phyloP scores from a whole-genome alignment of 2,797 vertebrate genomes.

The Heteromormyrus szaboi region DNA sequence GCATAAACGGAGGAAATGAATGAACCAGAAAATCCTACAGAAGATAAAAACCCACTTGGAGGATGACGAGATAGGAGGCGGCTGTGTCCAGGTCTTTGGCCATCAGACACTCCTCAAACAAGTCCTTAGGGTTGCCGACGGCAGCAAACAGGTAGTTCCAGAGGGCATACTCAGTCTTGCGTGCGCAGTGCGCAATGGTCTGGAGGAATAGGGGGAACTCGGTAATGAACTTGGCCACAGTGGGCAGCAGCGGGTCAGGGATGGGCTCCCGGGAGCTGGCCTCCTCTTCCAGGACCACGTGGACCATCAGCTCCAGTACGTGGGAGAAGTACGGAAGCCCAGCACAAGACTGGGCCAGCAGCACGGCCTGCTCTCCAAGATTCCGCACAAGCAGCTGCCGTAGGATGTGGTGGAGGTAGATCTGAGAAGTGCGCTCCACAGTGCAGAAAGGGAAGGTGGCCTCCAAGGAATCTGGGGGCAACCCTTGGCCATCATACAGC shows the following conservation, averaged over 20 bases:
- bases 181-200: constrained; percentile 94
- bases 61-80: constrained; percentile 93
- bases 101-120: constrained; percentile 97
- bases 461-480: constrained; percentile 75
- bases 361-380: constrained; percentile 92
- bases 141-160: constrained; percentile 99
- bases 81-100: constrained; percentile 95
- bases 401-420: constrained; percentile 99
- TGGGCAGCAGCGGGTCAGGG: constrained; percentile 96
- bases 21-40: not conserved
- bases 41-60: constrained; percentile 70
- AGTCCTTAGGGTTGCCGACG: constrained; percentile 94
- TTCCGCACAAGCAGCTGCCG: constrained; percentile 94
- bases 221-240: constrained; percentile 95
- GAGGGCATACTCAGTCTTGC: constrained; percentile 94
- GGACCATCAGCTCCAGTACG: constrained; percentile 97
- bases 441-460: constrained; percentile 89
- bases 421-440: constrained; percentile 94
- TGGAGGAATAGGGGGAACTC: constrained; percentile 98
- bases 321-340: constrained; percentile 92
- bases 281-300: constrained; percentile 98
- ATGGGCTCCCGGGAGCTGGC: constrained; percentile 96
- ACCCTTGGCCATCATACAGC: constrained; percentile 81
- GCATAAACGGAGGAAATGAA: not conserved
- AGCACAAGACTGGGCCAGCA: constrained; percentile 93